Evolutionary conservation across 2,113 vertebrate species (phyloP), one percentile per base, ranked within the genome.

Genomic region (Corapipo altera): DNA sequence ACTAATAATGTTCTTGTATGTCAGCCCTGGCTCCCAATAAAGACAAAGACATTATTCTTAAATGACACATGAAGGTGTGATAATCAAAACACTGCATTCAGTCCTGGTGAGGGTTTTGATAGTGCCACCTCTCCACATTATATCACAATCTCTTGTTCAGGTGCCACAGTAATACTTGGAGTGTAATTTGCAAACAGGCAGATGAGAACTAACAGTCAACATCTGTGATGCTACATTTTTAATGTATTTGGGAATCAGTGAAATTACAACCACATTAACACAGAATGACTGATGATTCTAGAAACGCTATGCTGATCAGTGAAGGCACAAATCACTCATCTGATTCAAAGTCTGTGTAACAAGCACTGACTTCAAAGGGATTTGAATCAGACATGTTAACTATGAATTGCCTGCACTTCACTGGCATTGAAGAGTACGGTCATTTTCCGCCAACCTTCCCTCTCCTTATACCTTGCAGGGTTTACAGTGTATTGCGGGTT

Each of bases 401-500:
- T 52, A 30, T 73, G 51, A 82, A 62, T 32, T 80, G 51, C 28
- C 79, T 8, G 2, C 61, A 33, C 67, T 41, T 71, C 43, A 28
- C 22, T 32, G 37, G 23, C n/a, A 61, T 48, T 80, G 69, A 67
- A 74, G 85, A 65, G 39, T 16, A 57, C 1, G 2, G 61, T 37
- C n/a, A 57, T 84, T 90, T 81, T 44, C 76, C 88, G 73, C 28
- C 80, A 92, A 20, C 43, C 30, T 74, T 46, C 66, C 65, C 51
- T 46, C 32, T 54, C 33, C 54, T 71, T 82, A 82, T 55, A 79
- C 58, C 86, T 92, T 95, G 44, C 57, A 89, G 73, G 77, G 54
- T 46, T 93, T 97, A 94, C 86, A 66, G 76, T 77, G 84, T 92
- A 97, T 86, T 94, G 88, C 66, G 85, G 83, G 89, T 97, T 97